Conservation (phyloP, 2,113 vertebrate species). For the Clarias magur region DNA sequence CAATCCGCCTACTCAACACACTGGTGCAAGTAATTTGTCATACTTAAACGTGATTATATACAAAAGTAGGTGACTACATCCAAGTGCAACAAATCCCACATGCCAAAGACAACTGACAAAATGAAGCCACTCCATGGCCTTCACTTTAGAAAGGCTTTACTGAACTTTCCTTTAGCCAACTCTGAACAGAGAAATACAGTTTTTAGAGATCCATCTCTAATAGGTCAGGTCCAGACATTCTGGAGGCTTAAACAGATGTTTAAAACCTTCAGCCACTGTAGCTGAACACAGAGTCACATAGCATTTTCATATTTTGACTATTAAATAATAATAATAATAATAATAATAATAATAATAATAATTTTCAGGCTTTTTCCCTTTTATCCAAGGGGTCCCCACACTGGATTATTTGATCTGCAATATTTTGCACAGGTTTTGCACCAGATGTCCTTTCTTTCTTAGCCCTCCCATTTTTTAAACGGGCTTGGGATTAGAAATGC, state of each 20-base stretch:
- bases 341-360: neutral
- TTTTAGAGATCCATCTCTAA: conserved; percentile 33
- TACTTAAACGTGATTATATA: conserved; percentile 44
- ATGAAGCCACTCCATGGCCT: conserved; percentile 44
- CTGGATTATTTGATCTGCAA: too few species aligned
- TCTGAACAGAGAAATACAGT: conserved; percentile 30
- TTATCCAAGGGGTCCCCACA: too few species aligned
- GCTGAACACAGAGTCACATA: neutral
- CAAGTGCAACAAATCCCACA: conserved; percentile 47
- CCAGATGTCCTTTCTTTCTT: too few species aligned
- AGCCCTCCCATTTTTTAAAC: too few species aligned
- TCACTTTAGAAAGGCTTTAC: conserved; percentile 32
- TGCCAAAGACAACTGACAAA: conserved; percentile 47
- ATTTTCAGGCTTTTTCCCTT: too few species aligned
- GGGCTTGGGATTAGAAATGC: too few species aligned
- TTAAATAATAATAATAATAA: neutral
- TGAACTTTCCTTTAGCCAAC: conserved; percentile 20
- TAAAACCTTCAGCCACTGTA: neutral
- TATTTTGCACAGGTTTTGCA: too few species aligned
- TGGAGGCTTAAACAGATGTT: neutral
- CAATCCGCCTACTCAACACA: conserved; percentile 40
- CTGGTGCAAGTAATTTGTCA: conserved; percentile 49
- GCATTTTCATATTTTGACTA: neutral
- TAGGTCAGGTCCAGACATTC: conserved; percentile 22
- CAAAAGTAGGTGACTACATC: conserved; percentile 32